These are phyloP conservation scores for Ochotona curzoniae DNA, from an alignment of 2,113 vertebrate species.

Conservation along the genomic window DNA sequence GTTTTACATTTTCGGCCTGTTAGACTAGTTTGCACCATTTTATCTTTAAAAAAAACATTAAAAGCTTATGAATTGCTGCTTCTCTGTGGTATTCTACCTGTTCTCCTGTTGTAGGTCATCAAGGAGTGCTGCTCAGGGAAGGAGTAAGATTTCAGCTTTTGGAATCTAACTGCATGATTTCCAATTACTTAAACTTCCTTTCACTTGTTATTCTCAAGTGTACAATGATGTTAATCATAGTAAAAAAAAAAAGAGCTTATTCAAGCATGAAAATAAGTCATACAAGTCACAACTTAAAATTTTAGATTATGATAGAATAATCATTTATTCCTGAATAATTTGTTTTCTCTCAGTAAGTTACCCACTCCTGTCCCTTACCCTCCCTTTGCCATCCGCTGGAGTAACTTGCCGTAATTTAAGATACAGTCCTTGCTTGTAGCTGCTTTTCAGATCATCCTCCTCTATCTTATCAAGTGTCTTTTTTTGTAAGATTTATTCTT, in stretches of 20 bases:
- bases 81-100: neutral
- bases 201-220: neutral
- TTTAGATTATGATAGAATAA: neutral
- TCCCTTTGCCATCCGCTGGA: neutral
- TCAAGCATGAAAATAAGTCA: conserved; percentile 1
- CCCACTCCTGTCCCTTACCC: neutral
- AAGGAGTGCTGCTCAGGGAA: neutral
- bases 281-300: neutral
- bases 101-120: neutral
- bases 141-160: neutral
- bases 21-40: neutral
- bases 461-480: neutral
- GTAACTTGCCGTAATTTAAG: neutral
- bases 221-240: neutral
- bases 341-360: neutral
- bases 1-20: neutral
- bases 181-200: neutral
- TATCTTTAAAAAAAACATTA: too few relatives aligned
- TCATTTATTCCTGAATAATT: neutral
- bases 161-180: neutral
- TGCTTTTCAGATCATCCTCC: neutral
- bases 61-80: neutral
- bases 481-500: too few relatives aligned
- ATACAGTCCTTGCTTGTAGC: neutral
- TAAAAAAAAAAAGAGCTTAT: neutral